Evolutionary conservation across 2,888 invertebrate genomes (phyloP).

Genomic region (Dryadula phaetusa): DNA sequence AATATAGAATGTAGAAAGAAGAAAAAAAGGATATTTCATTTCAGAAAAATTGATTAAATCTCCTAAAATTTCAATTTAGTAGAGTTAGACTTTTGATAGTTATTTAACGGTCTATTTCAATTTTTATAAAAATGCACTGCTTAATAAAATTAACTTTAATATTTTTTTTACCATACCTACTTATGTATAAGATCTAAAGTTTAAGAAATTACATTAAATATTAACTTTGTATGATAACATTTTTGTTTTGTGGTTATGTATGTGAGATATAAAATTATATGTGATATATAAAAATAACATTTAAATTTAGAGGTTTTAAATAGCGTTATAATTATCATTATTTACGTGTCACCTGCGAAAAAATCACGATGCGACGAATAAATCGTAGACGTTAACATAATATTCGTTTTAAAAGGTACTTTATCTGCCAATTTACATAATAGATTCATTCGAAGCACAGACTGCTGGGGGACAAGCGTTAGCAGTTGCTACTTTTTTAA

Average conservation of each 20-base stretch:
- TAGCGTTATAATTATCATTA: constrained; percentile 39
- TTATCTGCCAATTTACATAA: constrained; percentile 79
- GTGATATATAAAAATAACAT: constrained; percentile 9
- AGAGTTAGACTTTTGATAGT: too few species aligned
- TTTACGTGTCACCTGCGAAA: constrained; percentile 49
- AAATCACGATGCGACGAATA: constrained; percentile 60
- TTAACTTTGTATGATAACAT: neutral
- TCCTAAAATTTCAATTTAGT: too few species aligned
- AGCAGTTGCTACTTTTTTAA: constrained; percentile 47
- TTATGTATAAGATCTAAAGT: neutral
- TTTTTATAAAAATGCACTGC: too few species aligned
- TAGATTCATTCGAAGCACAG: constrained; percentile 61
- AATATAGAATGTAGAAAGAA: too few species aligned
- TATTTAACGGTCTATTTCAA: too few species aligned
- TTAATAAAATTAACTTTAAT: too few species aligned
- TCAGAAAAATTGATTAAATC: too few species aligned
- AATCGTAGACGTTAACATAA: constrained; percentile 64
- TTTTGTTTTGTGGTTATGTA: neutral
- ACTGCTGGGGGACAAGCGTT: constrained; percentile 70
- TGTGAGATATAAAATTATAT: neutral
- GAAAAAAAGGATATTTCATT: too few species aligned
- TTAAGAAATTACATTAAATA: neutral
- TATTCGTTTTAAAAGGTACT: constrained; percentile 67
- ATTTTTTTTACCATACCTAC: too few species aligned
- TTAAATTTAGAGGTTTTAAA: constrained; percentile 28